Evolutionary conservation across 2,797 vertebrate genomes (phyloP).

Genomic region (Halcyon smyrnensis): DNA sequence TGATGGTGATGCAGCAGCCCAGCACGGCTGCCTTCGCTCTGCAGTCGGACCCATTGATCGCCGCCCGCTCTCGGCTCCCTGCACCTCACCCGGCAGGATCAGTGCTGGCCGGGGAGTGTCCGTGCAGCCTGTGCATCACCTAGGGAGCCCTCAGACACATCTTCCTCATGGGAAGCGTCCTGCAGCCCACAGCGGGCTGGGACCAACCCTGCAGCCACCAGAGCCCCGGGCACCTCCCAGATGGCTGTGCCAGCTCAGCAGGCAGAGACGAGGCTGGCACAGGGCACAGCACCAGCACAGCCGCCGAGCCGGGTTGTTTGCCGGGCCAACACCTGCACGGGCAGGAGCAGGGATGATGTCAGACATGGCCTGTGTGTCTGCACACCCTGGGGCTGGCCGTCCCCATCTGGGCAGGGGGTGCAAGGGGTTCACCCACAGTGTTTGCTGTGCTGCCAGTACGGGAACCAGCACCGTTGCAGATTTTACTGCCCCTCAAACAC

Average conservation of each 20-base stretch:
- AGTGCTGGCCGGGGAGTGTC: too few species aligned
- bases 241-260: rapidly evolving
- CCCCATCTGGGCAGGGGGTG: neutral
- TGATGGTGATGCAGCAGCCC: neutral
- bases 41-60: neutral
- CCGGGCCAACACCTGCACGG: neutral
- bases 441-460: neutral
- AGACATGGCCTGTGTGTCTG: neutral
- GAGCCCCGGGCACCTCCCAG: neutral
- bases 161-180: rapidly evolving
- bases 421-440: rapidly evolving
- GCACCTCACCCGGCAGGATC: neutral
- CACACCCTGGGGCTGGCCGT: neutral
- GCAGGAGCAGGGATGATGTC: rapidly evolving
- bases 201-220: rapidly evolving
- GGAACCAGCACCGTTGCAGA: too few species aligned
- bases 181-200: rapidly evolving
- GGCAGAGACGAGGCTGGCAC: neutral
- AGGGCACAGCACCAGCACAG: rapidly evolving
- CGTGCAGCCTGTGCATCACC: rapidly evolving
- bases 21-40: neutral
- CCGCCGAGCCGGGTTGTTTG: rapidly evolving
- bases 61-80: rapidly evolving
- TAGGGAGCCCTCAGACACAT: rapidly evolving
- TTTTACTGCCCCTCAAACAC: neutral